Conservation (phyloP, 2,888 invertebrate species). For the Dicycla oo region DNA sequence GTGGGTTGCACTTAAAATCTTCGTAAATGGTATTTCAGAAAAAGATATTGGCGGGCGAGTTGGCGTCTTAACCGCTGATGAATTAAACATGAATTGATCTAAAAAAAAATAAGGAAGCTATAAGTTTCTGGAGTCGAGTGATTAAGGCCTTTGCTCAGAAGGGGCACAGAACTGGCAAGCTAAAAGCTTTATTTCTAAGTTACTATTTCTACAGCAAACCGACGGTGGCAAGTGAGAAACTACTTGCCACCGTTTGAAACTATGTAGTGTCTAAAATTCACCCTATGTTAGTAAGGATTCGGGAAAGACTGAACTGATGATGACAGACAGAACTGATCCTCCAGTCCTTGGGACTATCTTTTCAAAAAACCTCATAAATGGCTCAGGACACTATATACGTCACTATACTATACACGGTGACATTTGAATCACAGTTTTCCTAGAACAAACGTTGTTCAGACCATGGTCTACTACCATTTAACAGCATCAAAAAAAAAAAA, state of each 20-base stretch:
- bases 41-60: background rate
- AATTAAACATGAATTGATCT: background rate
- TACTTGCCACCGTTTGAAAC: background rate
- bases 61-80: accelerated
- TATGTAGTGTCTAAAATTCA: no score
- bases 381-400: no score
- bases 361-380: background rate
- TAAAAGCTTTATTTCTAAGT: background rate
- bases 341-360: background rate
- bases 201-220: background rate
- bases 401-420: no score
- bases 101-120: conserved; percentile 3
- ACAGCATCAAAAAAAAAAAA: no score
- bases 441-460: no score
- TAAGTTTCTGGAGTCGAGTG: background rate
- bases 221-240: no score
- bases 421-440: no score
- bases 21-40: background rate
- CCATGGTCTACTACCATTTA: no score
- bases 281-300: background rate
- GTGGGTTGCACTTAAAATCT: background rate
- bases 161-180: background rate
- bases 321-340: no score
- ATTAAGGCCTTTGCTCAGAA: background rate
- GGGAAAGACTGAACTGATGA: background rate